Conservation (phyloP, 1,140 invertebrate genomes). For the Formica exsecta region DNA sequence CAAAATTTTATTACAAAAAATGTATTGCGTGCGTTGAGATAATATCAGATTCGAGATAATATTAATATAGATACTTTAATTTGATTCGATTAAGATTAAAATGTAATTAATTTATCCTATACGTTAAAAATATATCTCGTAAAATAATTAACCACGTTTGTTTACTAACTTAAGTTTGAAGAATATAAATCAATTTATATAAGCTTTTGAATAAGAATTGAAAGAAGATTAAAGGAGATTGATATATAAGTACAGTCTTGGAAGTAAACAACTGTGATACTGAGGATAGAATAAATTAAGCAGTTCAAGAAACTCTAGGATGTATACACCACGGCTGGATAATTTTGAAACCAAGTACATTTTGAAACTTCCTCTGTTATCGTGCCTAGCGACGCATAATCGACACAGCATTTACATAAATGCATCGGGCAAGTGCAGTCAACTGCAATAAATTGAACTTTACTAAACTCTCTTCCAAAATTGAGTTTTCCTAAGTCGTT, state of each 20-base stretch:
- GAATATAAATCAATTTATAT: slow-evolving; percentile 52
- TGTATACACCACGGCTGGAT: neutral
- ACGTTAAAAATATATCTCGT: too few relatives aligned
- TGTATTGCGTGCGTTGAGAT: too few relatives aligned
- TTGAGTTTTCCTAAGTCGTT: slow-evolving; percentile 34
- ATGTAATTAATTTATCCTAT: too few relatives aligned
- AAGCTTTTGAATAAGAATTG: slow-evolving; percentile 24
- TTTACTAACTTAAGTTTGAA: neutral
- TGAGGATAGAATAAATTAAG: slow-evolving; percentile 41
- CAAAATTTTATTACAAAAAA: too few relatives aligned
- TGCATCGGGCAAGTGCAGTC: slow-evolving; percentile 58
- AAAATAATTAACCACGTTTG: slow-evolving; percentile 1
- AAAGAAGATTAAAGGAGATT: slow-evolving; percentile 18
- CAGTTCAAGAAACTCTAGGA: slow-evolving; percentile 32
- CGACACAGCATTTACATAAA: slow-evolving; percentile 69
- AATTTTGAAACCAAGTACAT: slow-evolving; percentile 40
- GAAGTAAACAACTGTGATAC: slow-evolving; percentile 53
- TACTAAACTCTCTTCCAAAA: slow-evolving; percentile 1
- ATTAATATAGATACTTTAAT: too few relatives aligned
- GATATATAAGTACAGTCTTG: slow-evolving; percentile 9
- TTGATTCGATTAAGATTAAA: too few relatives aligned
- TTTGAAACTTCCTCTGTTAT: slow-evolving; percentile 51
- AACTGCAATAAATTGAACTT: slow-evolving; percentile 61
- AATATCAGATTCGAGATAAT: too few relatives aligned
- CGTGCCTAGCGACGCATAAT: slow-evolving; percentile 64